Base-by-base conservation (phyloP, 1,140 invertebrate species). In the Drosophila pachea region DNA sequence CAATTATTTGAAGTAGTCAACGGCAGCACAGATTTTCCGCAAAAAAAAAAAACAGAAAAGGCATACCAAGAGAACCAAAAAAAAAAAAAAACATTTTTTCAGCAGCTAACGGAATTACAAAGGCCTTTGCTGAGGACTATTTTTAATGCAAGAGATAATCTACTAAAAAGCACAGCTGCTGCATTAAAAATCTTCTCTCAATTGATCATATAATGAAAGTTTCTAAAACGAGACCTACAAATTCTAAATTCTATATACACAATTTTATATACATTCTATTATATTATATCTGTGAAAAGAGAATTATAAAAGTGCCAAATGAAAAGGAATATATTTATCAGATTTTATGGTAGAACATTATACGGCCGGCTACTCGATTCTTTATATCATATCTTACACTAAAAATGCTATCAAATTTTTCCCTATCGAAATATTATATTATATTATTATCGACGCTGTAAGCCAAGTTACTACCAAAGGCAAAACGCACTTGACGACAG, bases 1-100 rank as follows among this genome's bases (percentile, higher is more conserved):
- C 76, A 74, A 78, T 74, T 78, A 78, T 78, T 74, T 75, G 43
- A 75, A 75, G 72, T 62, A 75, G 72, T 78, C 76, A 78, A 60
- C 67, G 45, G 71, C 67, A 67, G 40, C 62, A 61, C 36, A 59
- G 62, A 58, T 78, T 63, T 78, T 58, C 59, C 72, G 54, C 65
- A 42, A 53, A 48, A 58, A 50, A 35, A 29, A 8, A 58, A 31
- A 6, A 38, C 12, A 52, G 58, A 49, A 38, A 61, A 49, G 22
- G 22, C 22, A 59, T 1, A 29, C 45, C 9, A 29, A 22, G 29
- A 29, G 29, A 47, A 7, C 43, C 40, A 9, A 43, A 9, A 16
- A 16, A 58, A 47, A 59, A 33, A 36, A 36, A 33, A 12, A 4
- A 56, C 14, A 38, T 12, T 48, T 32, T 29, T 40, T 8, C 22